A percentile compares a stretch with the other conserved stretches of the same genome.
phyloP scores from a whole-genome alignment of 2,797 vertebrate species.

The Tenualosa ilisha region DNA sequence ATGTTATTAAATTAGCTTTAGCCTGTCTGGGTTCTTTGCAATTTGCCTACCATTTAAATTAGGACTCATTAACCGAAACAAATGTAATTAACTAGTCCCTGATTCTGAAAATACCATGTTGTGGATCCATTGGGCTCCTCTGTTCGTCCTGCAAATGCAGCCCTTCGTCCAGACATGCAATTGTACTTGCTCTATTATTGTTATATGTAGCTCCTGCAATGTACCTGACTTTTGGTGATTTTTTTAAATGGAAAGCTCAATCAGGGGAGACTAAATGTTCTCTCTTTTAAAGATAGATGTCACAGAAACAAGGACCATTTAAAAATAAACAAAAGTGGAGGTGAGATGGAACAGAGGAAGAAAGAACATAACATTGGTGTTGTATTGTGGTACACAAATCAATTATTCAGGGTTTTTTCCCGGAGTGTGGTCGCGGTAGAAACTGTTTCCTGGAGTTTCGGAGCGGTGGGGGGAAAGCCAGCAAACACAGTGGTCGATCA shows the following conservation, averaged over 20 bases:
- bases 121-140: neutral
- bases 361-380: neutral
- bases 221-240: neutral
- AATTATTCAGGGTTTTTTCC: neutral
- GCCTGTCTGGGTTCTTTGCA: no score
- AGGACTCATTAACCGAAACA: neutral
- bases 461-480: neutral
- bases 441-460: neutral
- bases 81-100: neutral
- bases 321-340: neutral
- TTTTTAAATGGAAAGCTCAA: neutral
- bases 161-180: neutral
- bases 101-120: neutral
- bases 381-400: neutral
- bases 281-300: neutral
- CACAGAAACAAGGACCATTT: neutral
- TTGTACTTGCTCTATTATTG: neutral
- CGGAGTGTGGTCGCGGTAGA: neutral
- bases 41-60: no score
- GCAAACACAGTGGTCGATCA: neutral
- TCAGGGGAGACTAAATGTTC: neutral
- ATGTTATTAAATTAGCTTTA: no score
- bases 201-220: neutral
- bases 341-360: neutral
- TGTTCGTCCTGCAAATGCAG: neutral